A percentile compares a stretch with the other conserved stretches of the same genome.
These are phyloP conservation scores for Chaetodon trifascialis DNA, from an alignment of 2,113 vertebrate species.

Conservation along the genomic window DNA sequence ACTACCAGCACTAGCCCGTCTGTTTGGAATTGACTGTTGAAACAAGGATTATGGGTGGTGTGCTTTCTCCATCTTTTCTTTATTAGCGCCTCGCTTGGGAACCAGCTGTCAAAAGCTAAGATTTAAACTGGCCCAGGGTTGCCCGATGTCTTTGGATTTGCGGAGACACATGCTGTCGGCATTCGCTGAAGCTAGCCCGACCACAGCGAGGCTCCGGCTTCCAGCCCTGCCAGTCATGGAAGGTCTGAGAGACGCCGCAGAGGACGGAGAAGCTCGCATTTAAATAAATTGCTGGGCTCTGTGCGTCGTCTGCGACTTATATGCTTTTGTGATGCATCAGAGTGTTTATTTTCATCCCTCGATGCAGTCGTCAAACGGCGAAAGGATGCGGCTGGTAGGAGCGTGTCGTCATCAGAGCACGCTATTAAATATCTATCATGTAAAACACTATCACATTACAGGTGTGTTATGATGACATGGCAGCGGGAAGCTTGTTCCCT, in stretches of 20 bases:
- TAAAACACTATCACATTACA: conserved; percentile 38
- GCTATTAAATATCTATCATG: conserved; percentile 22
- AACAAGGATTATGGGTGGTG: conserved; percentile 1
- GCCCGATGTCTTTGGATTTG: conserved; percentile 29
- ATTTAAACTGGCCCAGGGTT: conserved; percentile 31
- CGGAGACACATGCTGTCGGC: conserved; percentile 21
- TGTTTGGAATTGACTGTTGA: conserved; percentile 13
- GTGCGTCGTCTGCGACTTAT: conserved; percentile 31
- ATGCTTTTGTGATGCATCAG: conserved; percentile 43
- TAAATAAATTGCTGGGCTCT: conserved; percentile 43
- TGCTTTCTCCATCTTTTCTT: conserved; percentile 39
- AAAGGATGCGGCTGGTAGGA: background rate
- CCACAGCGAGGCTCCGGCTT: conserved; percentile 44
- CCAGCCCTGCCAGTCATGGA: conserved; percentile 49
- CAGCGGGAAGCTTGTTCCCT: conserved; percentile 30
- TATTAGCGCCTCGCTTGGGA: conserved; percentile 18
- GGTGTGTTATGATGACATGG: conserved; percentile 37
- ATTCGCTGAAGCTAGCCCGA: conserved; percentile 25
- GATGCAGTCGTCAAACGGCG: conserved; percentile 6
- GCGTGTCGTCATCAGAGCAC: conserved; percentile 35
- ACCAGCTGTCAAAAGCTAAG: conserved; percentile 42
- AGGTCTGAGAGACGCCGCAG: conserved; percentile 54
- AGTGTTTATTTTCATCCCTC: conserved; percentile 50
- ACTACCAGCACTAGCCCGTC: background rate
- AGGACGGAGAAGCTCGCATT: conserved; percentile 35